A percentile compares a stretch with the other conserved stretches of the same genome.
Evolutionary conservation across 1,140 invertebrate genomes (phyloP).

Genomic region (Hormaphis cornu): DNA sequence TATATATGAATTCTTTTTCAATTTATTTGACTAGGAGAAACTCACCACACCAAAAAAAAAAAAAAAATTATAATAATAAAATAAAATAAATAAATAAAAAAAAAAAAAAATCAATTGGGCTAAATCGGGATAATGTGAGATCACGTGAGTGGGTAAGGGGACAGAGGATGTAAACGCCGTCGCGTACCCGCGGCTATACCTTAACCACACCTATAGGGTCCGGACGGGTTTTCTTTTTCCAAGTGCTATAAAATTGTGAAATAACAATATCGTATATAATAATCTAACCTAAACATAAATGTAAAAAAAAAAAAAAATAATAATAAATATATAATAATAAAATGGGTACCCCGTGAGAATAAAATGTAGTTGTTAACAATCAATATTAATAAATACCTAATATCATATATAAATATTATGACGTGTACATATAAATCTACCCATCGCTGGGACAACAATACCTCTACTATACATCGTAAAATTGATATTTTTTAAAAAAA

Average conservation of each 20-base stretch:
- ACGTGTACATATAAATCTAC: slow-evolving; percentile 29
- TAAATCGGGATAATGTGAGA: slow-evolving; percentile 35
- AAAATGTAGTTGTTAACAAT: slow-evolving; percentile 27
- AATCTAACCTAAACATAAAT: slow-evolving; percentile 25
- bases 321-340: slow-evolving; percentile 25
- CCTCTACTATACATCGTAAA: slow-evolving; percentile 29
- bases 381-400: too few relatives aligned
- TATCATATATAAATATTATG: slow-evolving; percentile 27
- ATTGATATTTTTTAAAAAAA: slow-evolving; percentile 20
- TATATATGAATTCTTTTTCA: slow-evolving; percentile 24
- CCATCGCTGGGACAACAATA: slow-evolving; percentile 2
- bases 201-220: neutral
- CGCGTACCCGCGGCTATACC: neutral
- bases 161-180: neutral
- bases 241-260: slow-evolving; percentile 27
- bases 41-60: slow-evolving; percentile 39
- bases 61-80: slow-evolving; percentile 32
- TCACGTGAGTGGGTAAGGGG: slow-evolving; percentile 34
- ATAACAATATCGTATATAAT: slow-evolving; percentile 31
- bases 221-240: neutral
- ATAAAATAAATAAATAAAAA: slow-evolving; percentile 33
- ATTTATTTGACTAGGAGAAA: slow-evolving; percentile 40
- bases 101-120: slow-evolving; percentile 34
- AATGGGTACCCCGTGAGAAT: slow-evolving; percentile 30
- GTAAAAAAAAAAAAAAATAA: slow-evolving; percentile 25